Base-by-base conservation (phyloP, 2,797 vertebrate genomes). In the Taenioides sp. region DNA sequence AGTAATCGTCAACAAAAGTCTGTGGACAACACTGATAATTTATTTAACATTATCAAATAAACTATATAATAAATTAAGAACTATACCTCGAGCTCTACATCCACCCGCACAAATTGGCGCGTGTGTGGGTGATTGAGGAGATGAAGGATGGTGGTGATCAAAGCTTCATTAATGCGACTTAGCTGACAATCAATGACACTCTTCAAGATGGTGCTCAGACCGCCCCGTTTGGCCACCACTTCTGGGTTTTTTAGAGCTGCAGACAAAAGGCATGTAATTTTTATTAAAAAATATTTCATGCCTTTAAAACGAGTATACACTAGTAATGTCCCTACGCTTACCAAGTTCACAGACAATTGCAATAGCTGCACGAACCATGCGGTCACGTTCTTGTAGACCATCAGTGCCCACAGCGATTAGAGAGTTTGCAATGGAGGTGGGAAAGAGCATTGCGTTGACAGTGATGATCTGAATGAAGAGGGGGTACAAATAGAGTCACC, bases 111-210 rank as follows among this genome's bases (percentile, higher is more conserved):
- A 65, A 98, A 99, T 70, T 98, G 96, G 28, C 98, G 94, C 2
- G 98, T 99, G 77, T 95, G 96, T 71, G 97, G 98, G 90, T 99
- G 98, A 93, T 99, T 99, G 90, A 99, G 97, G 47, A 99, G 95
- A 88, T 99, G 98, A 74, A 99, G 95, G 86, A 99, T 93, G 81
- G 98, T 99, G 88, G 98, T 98, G 93, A 99, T 98, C 65, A 99
- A 93, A 73, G 98, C 98, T 92, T 99, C 98, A 52, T 99, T 99
- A 94, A 99, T 99, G 86, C 97, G 95, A 87, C 96, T 99, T 90
- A 98, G 93, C 69, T 98, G 98, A 90, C 97, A 99, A 91, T 99
- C 98, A 23, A 99, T 98, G 78, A 99, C 98, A 73, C 95, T 98
- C 94, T 98, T 99, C 73, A 99, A 90, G 86, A 99, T 98, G 84